phyloP scores from a whole-genome alignment of 2,888 invertebrate species.

The Spatulosminthurus flaviceps region DNA sequence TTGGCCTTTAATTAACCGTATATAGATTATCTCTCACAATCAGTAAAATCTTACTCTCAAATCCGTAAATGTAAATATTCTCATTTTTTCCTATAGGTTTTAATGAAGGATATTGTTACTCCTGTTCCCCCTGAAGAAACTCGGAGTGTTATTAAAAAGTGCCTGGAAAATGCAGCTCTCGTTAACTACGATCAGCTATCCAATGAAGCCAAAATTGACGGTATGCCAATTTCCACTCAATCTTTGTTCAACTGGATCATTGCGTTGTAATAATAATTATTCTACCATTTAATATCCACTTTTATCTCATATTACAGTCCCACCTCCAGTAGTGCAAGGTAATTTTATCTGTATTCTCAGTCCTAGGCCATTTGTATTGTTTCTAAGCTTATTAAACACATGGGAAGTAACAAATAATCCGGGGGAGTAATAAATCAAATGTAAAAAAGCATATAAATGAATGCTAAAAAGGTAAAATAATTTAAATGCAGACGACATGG shows the following conservation, averaged over 20 bases:
- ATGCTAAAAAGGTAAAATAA: neutral
- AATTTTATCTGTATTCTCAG: neutral
- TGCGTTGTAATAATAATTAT: neutral
- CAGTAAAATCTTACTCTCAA: no score
- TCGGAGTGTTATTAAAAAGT: slow-evolving; percentile 92
- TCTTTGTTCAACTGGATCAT: neutral
- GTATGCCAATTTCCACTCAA: slow-evolving; percentile 68
- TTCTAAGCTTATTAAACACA: neutral
- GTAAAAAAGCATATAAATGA: slow-evolving; percentile 20
- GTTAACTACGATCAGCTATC: slow-evolving; percentile 97
- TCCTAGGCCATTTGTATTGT: neutral
- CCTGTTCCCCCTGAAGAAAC: slow-evolving; percentile 97
- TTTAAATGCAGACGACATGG: slow-evolving; percentile 75
- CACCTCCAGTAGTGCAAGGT: slow-evolving; percentile 42
- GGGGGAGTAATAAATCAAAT: no score
- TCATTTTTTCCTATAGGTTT: no score
- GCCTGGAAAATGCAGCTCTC: slow-evolving; percentile 96
- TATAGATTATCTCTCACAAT: no score
- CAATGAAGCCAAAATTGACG: slow-evolving; percentile 97
- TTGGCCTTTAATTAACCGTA: neutral
- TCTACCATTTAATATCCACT: neutral
- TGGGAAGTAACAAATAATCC: no score
- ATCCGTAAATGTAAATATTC: no score
- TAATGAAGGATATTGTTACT: slow-evolving; percentile 99
- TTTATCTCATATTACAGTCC: slow-evolving; percentile 21